Conservation (phyloP, 2,797 vertebrate species). For the Danio kyathit region DNA sequence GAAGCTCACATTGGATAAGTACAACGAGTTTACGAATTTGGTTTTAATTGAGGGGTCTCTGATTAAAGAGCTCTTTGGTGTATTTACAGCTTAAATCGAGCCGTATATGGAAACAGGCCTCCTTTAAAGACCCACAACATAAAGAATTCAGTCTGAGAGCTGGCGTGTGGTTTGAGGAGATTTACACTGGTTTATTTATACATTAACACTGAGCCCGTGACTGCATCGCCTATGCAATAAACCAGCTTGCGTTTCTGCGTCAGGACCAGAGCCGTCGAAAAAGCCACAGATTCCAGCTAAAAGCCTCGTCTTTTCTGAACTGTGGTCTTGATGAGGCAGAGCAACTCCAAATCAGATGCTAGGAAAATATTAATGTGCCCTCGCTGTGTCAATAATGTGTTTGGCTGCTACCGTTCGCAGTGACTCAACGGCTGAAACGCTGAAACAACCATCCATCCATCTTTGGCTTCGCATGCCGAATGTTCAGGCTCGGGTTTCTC, state of each 20-base stretch:
- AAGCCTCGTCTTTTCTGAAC: constrained; percentile 62
- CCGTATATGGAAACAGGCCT: constrained; percentile 30
- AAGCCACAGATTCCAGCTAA: constrained; percentile 65
- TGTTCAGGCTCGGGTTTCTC: constrained; percentile 45
- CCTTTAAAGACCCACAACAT: constrained; percentile 31
- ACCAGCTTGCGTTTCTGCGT: constrained; percentile 51
- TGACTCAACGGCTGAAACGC: constrained; percentile 53
- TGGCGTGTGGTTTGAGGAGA: constrained; percentile 52
- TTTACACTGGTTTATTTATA: constrained; percentile 57
- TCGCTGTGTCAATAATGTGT: constrained; percentile 67
- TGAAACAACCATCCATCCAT: constrained; percentile 37
- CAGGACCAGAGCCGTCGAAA: constrained; percentile 55
- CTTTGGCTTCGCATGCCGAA: constrained; percentile 35
- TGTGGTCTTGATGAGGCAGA: constrained; percentile 60
- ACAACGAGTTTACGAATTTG: neutral
- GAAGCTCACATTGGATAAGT: neutral
- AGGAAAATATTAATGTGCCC: constrained; percentile 67
- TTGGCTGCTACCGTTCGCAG: constrained; percentile 65
- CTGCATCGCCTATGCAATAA: constrained; percentile 57
- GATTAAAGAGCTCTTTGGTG: constrained; percentile 29
- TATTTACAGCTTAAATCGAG: constrained; percentile 35
- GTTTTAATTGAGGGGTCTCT: constrained; percentile 6
- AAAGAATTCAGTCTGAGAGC: constrained; percentile 34
- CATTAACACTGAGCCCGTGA: constrained; percentile 56
- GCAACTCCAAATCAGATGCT: constrained; percentile 53